Evolutionary conservation across 2,888 invertebrate genomes (phyloP).

Genomic region (Hyles lineata): DNA sequence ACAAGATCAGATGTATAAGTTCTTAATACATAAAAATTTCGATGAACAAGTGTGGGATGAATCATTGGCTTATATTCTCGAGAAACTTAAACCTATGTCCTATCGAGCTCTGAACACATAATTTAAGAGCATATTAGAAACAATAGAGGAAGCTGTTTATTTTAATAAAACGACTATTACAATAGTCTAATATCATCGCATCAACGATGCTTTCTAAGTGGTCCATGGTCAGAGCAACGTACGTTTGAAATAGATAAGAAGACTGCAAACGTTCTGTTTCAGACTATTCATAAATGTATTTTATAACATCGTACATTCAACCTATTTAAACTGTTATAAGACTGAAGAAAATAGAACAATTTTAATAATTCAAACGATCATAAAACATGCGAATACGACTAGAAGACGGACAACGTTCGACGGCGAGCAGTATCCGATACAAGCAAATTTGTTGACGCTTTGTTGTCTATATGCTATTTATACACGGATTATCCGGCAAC

Average conservation of each 20-base stretch:
- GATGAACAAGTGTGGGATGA: background rate
- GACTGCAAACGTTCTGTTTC: slow-evolving; percentile 4
- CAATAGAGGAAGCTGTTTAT: background rate
- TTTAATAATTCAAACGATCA: slow-evolving; percentile 48
- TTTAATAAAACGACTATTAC: background rate
- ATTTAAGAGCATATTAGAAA: background rate
- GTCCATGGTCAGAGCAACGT: background rate
- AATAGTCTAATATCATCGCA: background rate
- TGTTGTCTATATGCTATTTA: slow-evolving; percentile 78
- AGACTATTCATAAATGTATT: slow-evolving; percentile 7
- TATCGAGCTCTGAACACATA: background rate
- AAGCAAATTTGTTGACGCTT: slow-evolving; percentile 64
- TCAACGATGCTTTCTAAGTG: background rate
- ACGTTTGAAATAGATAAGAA: background rate
- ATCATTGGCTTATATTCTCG: background rate
- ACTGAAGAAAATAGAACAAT: slow-evolving; percentile 50
- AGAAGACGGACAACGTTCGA: slow-evolving; percentile 51
- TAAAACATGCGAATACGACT: slow-evolving; percentile 45
- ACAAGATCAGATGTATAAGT: too few species aligned
- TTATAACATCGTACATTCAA: slow-evolving; percentile 26
- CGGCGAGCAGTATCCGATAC: slow-evolving; percentile 50
- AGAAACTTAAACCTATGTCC: background rate
- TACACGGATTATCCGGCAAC: slow-evolving; percentile 75
- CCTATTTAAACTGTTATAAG: slow-evolving; percentile 28
- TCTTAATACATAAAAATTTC: too few species aligned